phyloP scores from a whole-genome alignment of 1,140 invertebrate genomes.

The Orchestia grillus region DNA sequence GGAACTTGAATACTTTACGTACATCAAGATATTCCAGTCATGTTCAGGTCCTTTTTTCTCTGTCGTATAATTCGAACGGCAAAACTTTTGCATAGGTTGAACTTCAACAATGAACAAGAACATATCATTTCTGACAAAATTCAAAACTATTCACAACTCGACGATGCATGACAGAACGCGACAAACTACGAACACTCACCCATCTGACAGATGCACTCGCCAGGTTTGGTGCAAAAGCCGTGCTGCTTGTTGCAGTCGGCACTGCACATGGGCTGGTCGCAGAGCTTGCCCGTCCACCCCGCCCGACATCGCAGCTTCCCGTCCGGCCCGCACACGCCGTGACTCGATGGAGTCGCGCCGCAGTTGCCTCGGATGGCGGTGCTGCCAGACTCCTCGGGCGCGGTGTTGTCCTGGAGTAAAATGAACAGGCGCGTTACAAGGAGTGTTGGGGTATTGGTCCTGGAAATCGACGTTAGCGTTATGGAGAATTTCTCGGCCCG shows the following conservation, averaged over 20 bases:
- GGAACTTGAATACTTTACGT: no score
- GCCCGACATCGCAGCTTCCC: slow-evolving; percentile 57
- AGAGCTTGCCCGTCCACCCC: slow-evolving; percentile 84
- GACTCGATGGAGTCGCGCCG: slow-evolving; percentile 46
- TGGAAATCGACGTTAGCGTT: not conserved
- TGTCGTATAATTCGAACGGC: no score
- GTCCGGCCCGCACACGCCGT: slow-evolving; percentile 63
- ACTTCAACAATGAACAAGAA: no score
- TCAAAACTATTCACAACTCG: no score
- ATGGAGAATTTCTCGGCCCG: not conserved
- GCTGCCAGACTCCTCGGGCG: not conserved
- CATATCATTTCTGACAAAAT: no score
- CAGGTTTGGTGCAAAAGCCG: slow-evolving; percentile 66
- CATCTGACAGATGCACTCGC: slow-evolving; percentile 65
- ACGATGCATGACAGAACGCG: no score
- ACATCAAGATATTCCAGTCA: no score
- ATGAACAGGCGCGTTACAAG: not conserved
- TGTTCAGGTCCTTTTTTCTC: no score
- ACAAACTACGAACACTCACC: slow-evolving; percentile 54
- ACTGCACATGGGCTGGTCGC: slow-evolving; percentile 74
- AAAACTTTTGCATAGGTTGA: no score
- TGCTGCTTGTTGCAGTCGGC: slow-evolving; percentile 64
- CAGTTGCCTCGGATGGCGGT: not conserved
- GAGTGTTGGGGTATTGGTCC: not conserved
- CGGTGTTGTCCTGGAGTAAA: not conserved